Conservation (phyloP, 1,140 invertebrate species). For the Cataglyphis hispanica region DNA sequence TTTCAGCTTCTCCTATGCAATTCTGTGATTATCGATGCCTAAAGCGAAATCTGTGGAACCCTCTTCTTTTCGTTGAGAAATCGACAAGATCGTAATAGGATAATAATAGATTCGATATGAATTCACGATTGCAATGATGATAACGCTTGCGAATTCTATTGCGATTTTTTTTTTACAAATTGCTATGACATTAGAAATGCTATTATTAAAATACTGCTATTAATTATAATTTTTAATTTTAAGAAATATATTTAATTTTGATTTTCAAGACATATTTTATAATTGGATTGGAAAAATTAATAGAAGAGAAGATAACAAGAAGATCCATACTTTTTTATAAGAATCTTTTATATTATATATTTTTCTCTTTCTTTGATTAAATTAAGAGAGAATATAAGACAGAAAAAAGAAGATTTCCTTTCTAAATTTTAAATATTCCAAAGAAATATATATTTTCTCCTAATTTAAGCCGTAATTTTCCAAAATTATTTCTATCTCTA, state of each 20-base stretch:
- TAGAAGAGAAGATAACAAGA: too few relatives aligned
- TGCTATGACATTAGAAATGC: neutral
- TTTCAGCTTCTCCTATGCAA: slow-evolving; percentile 9
- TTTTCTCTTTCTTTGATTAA: too few relatives aligned
- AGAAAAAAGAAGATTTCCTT: neutral
- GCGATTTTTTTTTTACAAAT: neutral
- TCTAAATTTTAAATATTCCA: neutral
- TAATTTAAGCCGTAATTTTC: neutral
- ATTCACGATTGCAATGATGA: neutral
- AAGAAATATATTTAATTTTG: neutral
- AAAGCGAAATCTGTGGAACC: neutral
- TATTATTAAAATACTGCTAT: neutral
- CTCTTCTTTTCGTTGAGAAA: slow-evolving; percentile 10
- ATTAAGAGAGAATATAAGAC: neutral
- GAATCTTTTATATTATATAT: too few relatives aligned
- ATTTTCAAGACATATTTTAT: neutral
- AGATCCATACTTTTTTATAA: too few relatives aligned
- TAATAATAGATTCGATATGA: slow-evolving; percentile 14
- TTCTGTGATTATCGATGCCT: neutral
- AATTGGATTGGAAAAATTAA: neutral
- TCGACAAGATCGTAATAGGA: neutral
- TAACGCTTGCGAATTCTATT: neutral
- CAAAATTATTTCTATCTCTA: neutral
- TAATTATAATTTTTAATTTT: neutral
- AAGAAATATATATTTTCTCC: neutral